A percentile compares a stretch with the other conserved stretches of the same genome.
These are phyloP conservation scores for Tenthredo mesomela DNA, from an alignment of 2,888 invertebrate genomes.

Conservation along the genomic window DNA sequence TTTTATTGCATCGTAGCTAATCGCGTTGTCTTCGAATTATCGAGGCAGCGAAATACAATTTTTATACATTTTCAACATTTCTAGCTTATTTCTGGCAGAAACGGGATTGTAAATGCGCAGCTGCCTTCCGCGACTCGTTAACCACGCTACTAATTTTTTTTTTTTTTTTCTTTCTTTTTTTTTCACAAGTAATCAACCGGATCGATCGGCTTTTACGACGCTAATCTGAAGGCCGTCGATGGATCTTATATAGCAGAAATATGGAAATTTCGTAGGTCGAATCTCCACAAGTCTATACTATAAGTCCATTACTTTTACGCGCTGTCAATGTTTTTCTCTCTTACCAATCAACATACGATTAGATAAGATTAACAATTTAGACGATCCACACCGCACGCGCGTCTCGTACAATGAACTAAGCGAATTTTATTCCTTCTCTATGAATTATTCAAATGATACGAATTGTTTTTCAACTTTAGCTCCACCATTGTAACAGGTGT, in stretches of 20 bases:
- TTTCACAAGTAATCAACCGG: not conserved
- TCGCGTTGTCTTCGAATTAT: not conserved
- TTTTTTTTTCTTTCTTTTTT: not conserved
- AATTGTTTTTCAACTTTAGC: constrained; percentile 37
- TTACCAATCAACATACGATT: not conserved
- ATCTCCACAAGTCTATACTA: not conserved
- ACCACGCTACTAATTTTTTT: constrained; percentile 2
- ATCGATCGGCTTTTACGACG: constrained; percentile 20
- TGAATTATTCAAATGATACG: constrained; percentile 32
- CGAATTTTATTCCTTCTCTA: not conserved
- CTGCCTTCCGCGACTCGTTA: constrained; percentile 26
- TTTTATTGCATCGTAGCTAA: not conserved
- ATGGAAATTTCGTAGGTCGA: constrained; percentile 22
- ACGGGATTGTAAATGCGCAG: not conserved
- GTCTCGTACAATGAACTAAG: constrained; percentile 3
- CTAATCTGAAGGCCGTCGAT: not conserved
- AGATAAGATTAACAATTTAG: not conserved
- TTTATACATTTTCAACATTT: constrained; percentile 16
- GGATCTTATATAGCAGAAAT: constrained; percentile 11
- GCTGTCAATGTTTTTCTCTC: not conserved
- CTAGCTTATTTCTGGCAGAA: constrained; percentile 19
- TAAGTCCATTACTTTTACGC: not conserved
- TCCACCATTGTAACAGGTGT: not conserved
- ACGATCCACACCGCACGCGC: not conserved
- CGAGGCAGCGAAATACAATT: not conserved